Conservation (phyloP, 2,888 invertebrate species). For the Heliconius aoede region DNA sequence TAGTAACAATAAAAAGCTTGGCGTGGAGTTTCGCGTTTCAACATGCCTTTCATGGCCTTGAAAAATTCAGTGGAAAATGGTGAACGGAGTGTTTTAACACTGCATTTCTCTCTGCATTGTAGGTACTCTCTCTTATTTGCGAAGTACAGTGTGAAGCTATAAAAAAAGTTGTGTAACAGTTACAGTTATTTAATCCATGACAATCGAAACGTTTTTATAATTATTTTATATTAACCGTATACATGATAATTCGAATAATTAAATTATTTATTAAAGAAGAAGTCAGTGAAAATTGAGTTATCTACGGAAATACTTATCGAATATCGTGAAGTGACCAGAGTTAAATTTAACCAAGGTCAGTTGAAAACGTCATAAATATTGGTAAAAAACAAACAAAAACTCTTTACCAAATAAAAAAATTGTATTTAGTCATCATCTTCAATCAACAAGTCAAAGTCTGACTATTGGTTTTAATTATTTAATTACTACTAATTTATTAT, state of each 20-base stretch:
- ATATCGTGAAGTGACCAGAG: neutral
- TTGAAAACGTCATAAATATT: neutral
- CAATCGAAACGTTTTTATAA: neutral
- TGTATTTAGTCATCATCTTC: neutral
- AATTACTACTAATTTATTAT: neutral
- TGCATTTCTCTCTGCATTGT: too few species aligned
- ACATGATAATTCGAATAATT: neutral
- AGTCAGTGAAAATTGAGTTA: neutral
- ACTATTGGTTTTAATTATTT: neutral
- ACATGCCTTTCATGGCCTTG: too few species aligned
- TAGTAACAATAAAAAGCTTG: too few species aligned
- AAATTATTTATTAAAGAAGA: neutral
- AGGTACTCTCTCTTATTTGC: too few species aligned
- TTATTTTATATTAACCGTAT: neutral
- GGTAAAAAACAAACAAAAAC: neutral
- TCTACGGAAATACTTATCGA: conserved; percentile 3
- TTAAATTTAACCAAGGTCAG: conserved; percentile 13
- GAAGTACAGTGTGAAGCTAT: too few species aligned
- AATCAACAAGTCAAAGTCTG: neutral
- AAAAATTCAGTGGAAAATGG: too few species aligned
- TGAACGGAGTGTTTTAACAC: too few species aligned
- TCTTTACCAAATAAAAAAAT: neutral
- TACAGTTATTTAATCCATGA: neutral
- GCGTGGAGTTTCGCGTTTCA: too few species aligned
- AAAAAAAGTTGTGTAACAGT: neutral